These are phyloP conservation scores for Listronotus bonariensis DNA, from an alignment of 1,140 invertebrate genomes.

Conservation along the genomic window DNA sequence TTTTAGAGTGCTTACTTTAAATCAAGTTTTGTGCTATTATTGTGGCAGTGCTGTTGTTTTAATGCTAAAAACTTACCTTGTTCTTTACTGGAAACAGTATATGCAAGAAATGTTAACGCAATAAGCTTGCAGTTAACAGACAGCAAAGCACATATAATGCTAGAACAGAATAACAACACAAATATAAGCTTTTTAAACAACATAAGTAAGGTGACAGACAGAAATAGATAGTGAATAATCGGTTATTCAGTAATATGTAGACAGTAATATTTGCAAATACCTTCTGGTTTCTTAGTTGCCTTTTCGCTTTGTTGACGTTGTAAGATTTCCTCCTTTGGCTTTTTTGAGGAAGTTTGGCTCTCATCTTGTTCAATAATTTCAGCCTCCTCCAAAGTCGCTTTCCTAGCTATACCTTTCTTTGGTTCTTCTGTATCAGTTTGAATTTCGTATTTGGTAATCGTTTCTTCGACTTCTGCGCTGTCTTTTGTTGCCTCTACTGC, in stretches of 20 bases:
- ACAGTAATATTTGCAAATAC: constrained; percentile 25
- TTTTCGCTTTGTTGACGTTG: constrained; percentile 48
- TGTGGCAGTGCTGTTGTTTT: not conserved
- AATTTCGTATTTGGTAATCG: constrained; percentile 38
- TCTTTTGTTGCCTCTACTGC: constrained; percentile 26
- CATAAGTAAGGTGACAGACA: no score
- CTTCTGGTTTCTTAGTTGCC: constrained; percentile 55
- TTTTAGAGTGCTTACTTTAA: no score
- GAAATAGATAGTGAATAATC: not conserved
- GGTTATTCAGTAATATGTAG: not conserved
- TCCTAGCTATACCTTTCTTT: constrained; percentile 30
- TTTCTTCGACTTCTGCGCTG: constrained; percentile 29
- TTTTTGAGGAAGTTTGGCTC: constrained; percentile 54
- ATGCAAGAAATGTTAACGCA: not conserved
- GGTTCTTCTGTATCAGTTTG: constrained; percentile 54
- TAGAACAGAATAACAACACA: no score
- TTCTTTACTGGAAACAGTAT: not conserved
- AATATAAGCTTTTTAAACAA: no score
- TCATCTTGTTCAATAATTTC: constrained; percentile 38
- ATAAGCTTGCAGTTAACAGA: constrained; percentile 7
- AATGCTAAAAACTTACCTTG: not conserved
- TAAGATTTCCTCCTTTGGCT: constrained; percentile 57
- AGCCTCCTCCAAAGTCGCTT: constrained; percentile 33
- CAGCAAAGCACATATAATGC: not conserved
- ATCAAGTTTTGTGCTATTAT: no score